Conservation (phyloP, 2,113 vertebrate genomes). For the Thalassoma bifasciatum region DNA sequence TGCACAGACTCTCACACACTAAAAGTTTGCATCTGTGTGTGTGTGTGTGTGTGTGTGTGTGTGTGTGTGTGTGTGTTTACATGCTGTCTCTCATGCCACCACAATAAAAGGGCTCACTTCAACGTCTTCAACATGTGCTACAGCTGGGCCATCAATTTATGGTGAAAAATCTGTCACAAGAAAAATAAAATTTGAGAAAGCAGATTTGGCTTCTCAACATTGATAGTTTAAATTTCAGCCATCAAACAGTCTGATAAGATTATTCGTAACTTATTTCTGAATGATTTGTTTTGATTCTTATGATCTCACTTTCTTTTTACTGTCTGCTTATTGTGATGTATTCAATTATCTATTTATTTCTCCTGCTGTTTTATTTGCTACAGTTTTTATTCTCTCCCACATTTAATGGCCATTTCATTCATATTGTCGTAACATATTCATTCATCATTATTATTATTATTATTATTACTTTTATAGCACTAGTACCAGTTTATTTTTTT, state of each 20-base stretch:
- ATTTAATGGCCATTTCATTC: too few species aligned
- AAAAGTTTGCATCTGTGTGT: conserved; percentile 18
- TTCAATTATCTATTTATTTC: too few species aligned
- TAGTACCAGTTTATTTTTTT: too few species aligned
- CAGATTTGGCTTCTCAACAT: neutral
- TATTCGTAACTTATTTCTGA: neutral
- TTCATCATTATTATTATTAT: too few species aligned
- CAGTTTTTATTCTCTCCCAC: too few species aligned
- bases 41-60: conserved; percentile 10
- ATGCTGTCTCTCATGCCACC: conserved; percentile 11
- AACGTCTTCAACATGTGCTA: neutral
- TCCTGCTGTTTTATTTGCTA: too few species aligned
- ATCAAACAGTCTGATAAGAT: neutral
- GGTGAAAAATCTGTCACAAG: neutral
- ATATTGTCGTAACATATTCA: too few species aligned
- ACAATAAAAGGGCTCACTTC: conserved; percentile 5
- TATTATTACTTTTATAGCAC: too few species aligned
- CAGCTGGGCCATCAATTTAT: neutral
- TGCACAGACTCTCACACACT: conserved; percentile 22
- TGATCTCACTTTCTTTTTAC: too few species aligned
- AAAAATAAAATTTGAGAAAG: neutral
- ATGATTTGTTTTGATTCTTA: too few species aligned
- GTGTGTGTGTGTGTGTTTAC: conserved; percentile 6
- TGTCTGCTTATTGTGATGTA: too few species aligned
- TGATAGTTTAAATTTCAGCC: neutral